A percentile compares a stretch with the other conserved stretches of the same genome.
Conservation (phyloP, 1,140 invertebrate genomes). For the Procambarus virginalis region DNA sequence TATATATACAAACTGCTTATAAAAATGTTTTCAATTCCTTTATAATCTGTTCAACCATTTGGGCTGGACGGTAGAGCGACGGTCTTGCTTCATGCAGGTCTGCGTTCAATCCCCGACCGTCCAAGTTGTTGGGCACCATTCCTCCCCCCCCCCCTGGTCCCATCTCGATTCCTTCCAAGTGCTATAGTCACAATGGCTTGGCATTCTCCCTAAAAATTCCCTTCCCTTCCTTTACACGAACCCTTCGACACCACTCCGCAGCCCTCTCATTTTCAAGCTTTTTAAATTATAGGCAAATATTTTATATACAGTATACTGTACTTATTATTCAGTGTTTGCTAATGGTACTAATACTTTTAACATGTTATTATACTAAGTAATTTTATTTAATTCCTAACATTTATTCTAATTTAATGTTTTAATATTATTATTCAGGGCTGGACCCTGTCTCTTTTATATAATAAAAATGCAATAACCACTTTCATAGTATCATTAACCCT, state of each 20-base stretch:
- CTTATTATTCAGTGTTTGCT: neutral
- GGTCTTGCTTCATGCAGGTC: too few relatives aligned
- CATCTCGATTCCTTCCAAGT: too few relatives aligned
- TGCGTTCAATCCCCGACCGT: too few relatives aligned
- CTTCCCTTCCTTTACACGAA: neutral
- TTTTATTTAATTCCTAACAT: neutral
- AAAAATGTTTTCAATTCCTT: neutral
- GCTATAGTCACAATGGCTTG: too few relatives aligned
- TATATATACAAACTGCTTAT: neutral
- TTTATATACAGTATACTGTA: neutral
- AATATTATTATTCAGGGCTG: neutral
- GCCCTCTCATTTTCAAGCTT: neutral
- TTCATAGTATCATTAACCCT: too few relatives aligned
- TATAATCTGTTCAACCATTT: too few relatives aligned
- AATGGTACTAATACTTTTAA: neutral
- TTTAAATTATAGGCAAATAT: neutral
- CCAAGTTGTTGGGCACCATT: too few relatives aligned
- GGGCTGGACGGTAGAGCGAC: too few relatives aligned
- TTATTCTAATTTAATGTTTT: neutral
- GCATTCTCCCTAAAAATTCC: too few relatives aligned
- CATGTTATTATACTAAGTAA: neutral
- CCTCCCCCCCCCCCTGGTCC: too few relatives aligned
- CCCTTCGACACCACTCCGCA: too few relatives aligned
- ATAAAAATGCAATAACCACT: neutral
- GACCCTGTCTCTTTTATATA: conserved; percentile 3